Evolutionary conservation across 2,113 vertebrate genomes (phyloP).

Genomic region (Poeciliopsis prolifica): DNA sequence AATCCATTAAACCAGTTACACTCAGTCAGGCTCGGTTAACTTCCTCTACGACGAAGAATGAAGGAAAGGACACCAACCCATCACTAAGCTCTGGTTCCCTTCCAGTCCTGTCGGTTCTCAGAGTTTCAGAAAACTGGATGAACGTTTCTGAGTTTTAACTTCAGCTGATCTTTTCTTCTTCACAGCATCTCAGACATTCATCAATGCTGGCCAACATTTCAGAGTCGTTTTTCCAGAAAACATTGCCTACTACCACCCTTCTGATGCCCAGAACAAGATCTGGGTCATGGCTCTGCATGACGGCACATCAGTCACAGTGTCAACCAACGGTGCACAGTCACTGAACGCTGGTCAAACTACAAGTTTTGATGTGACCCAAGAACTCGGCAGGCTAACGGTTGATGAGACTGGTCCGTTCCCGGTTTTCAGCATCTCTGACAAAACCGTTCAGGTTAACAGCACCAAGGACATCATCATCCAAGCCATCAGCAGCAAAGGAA

Average conservation of each 20-base stretch:
- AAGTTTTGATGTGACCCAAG: neutral
- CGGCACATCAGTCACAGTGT: rapidly evolving
- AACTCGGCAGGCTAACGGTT: neutral
- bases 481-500: constrained; percentile 3
- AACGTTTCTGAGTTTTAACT: neutral
- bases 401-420: too few species aligned
- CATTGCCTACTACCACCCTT: constrained; percentile 69
- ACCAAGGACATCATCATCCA: constrained; percentile 31
- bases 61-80: too few species aligned
- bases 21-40: too few species aligned
- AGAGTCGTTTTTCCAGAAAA: constrained; percentile 75
- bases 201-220: constrained; percentile 43
- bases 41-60: neutral
- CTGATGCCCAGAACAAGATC: rapidly evolving
- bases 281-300: constrained; percentile 26
- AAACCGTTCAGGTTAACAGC: constrained; percentile 28
- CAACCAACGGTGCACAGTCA: too few species aligned
- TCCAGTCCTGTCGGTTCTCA: neutral
- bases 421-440: neutral
- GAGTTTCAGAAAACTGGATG: neutral
- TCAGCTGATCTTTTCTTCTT: neutral
- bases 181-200: neutral
- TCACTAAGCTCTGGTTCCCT: neutral
- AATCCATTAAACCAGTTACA: too few species aligned
- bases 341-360: rapidly evolving